phyloP scores from a whole-genome alignment of 2,888 invertebrate genomes.

The Automeris io region DNA sequence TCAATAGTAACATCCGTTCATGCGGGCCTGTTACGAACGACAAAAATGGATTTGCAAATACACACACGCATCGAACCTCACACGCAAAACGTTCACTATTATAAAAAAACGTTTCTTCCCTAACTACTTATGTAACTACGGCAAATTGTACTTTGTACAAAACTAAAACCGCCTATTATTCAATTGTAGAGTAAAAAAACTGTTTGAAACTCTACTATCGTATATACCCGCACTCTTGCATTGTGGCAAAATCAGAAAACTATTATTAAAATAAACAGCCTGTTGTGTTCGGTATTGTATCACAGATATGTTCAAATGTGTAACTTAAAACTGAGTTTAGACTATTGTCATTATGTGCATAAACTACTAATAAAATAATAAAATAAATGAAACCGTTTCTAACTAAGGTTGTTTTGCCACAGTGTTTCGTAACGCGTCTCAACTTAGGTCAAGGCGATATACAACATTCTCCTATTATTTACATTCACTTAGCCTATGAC shows the following conservation, averaged over 20 bases:
- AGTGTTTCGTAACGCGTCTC: constrained; percentile 53
- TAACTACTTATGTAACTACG: constrained; percentile 76
- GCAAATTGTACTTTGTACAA: constrained; percentile 78
- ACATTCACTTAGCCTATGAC: constrained; percentile 74
- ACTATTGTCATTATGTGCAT: constrained; percentile 41
- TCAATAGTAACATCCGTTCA: constrained; percentile 71
- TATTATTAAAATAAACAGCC: constrained; percentile 41
- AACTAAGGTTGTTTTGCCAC: constrained; percentile 60
- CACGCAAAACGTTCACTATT: constrained; percentile 38
- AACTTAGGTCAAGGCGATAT: constrained; percentile 72
- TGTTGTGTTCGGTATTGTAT: constrained; percentile 56
- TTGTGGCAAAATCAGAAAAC: constrained; percentile 58
- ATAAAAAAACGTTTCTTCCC: constrained; percentile 58
- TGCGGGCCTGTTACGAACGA: constrained; percentile 56
- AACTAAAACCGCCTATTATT: constrained; percentile 58
- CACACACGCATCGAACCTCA: constrained; percentile 61
- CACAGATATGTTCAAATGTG: constrained; percentile 66
- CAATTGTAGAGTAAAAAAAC: constrained; percentile 59
- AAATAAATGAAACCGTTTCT: constrained; percentile 23
- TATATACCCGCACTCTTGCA: constrained; percentile 43
- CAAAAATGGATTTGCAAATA: constrained; percentile 49
- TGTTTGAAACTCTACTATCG: constrained; percentile 43
- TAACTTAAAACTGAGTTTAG: constrained; percentile 53
- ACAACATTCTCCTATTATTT: constrained; percentile 75
- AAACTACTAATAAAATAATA: constrained; percentile 26